These are phyloP conservation scores for Leucoma salicis DNA, from an alignment of 2,888 invertebrate genomes.

Conservation along the genomic window DNA sequence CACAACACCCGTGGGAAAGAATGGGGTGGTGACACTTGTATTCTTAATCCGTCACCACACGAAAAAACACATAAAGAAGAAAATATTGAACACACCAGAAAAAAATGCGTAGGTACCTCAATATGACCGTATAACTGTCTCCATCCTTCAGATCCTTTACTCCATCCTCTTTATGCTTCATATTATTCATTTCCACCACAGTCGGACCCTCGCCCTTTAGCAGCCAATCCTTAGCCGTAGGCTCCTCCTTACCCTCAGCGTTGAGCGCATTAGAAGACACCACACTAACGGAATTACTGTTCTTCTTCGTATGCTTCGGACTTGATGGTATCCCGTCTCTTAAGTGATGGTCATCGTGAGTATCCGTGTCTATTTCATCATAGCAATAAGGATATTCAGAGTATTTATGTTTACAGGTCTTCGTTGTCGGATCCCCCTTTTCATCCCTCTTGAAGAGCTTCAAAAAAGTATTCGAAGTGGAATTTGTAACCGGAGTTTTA, in stretches of 20 bases:
- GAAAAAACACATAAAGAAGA: no score
- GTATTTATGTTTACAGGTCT: slow-evolving; percentile 93
- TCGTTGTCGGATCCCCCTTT: slow-evolving; percentile 76
- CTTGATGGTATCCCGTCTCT: slow-evolving; percentile 70
- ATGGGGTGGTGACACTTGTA: no score
- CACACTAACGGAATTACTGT: slow-evolving; percentile 74
- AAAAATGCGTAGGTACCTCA: slow-evolving; percentile 68
- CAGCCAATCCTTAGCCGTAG: slow-evolving; percentile 70
- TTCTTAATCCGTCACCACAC: no score
- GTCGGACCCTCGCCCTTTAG: slow-evolving; percentile 61
- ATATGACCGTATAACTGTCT: slow-evolving; percentile 89
- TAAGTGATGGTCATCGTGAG: slow-evolving; percentile 84
- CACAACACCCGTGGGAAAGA: no score
- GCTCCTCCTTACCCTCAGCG: slow-evolving; percentile 65
- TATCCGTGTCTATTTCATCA: slow-evolving; percentile 90
- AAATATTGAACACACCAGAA: no score
- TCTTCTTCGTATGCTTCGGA: slow-evolving; percentile 65
- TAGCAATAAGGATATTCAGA: slow-evolving; percentile 95
- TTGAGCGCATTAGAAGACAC: slow-evolving; percentile 73
- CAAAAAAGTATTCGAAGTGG: slow-evolving; percentile 64
- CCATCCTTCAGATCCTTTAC: slow-evolving; percentile 80
- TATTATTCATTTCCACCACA: slow-evolving; percentile 75
- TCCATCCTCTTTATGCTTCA: slow-evolving; percentile 70
- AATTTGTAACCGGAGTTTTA: slow-evolving; percentile 67
- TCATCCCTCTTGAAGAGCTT: slow-evolving; percentile 73